Evolutionary conservation across 2,797 vertebrate genomes (phyloP), one percentile per base, ranked within the genome.

Genomic region (Chanos chanos): DNA sequence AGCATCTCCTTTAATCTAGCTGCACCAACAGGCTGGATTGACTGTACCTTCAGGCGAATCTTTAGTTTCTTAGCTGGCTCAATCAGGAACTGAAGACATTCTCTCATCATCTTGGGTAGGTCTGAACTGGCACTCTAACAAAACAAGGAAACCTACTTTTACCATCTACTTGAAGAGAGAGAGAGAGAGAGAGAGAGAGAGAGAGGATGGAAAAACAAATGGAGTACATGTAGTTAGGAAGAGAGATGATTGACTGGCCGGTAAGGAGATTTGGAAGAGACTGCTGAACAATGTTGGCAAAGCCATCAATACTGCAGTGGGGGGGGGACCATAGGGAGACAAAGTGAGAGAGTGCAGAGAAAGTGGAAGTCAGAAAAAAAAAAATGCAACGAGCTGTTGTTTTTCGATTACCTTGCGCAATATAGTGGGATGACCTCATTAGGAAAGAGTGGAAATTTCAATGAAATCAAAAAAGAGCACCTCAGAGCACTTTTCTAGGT

Each of bases 21-120:
- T n/a, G n/a, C n/a, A n/a, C n/a, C n/a, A n/a, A n/a, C n/a, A n/a
- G n/a, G n/a, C n/a, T n/a, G 28, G 2, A 4, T 7, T 1, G 1
- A 47, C 31, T 15, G 3, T 78, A 89, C 89, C 87, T 90, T 89
- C 10, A 91, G 82, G 28, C 85, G 81, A 70, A 84, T 83, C 69
- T 89, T 90, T 51, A 91, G 82, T 76, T 87, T 90, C 59, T 91
- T 90, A 55, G 88, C 87, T 0, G 89, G 89, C 61, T 91, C 87
- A 6, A 87, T 78, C 3, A 91, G 81, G 61, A 91, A 90, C 83
- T 88, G 89, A 70, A 91, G 82, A 76, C 89, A 91, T 66, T 87
- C 88, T 69, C 88, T 89, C 77, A 89, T 86, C 87, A 89, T 90
- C 73, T 53, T 85, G n/a, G 79, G 61, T 74, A 77, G 78, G 64